phyloP scores from a whole-genome alignment of 2,113 vertebrate genomes.

The Tringa solitaria region DNA sequence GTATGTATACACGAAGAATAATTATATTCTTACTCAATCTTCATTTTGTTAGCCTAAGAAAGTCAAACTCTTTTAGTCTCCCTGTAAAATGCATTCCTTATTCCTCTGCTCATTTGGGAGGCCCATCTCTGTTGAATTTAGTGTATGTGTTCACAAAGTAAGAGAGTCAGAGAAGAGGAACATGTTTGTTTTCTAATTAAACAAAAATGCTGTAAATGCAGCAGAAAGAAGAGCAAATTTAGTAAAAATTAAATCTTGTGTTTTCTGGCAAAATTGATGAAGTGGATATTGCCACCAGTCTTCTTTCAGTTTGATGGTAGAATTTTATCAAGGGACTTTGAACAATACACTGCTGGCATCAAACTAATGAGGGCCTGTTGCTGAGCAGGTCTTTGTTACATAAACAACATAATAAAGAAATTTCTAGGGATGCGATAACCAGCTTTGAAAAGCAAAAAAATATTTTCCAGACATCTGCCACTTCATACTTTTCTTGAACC shows the following conservation, averaged over 20 bases:
- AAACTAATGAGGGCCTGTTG: background rate
- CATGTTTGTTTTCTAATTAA: background rate
- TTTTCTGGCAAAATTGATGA: background rate
- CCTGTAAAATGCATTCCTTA: background rate
- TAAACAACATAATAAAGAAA: background rate
- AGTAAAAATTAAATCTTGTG: background rate
- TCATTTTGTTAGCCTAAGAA: background rate
- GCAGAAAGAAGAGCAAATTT: background rate
- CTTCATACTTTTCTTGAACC: background rate
- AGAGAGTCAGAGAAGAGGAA: background rate
- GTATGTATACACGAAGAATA: background rate
- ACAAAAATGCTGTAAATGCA: background rate
- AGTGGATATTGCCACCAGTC: background rate
- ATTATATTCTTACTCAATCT: background rate
- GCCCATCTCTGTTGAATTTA: background rate
- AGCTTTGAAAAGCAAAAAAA: background rate
- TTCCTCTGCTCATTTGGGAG: background rate
- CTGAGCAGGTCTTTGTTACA: background rate
- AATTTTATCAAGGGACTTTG: background rate
- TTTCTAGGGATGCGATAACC: background rate
- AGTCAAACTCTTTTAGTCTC: background rate
- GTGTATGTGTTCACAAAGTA: background rate
- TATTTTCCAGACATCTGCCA: background rate
- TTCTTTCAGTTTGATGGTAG: background rate
- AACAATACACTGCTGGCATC: background rate